Base-by-base conservation (phyloP, 2,797 vertebrate genomes). In the Gymnopithys bicolor region DNA sequence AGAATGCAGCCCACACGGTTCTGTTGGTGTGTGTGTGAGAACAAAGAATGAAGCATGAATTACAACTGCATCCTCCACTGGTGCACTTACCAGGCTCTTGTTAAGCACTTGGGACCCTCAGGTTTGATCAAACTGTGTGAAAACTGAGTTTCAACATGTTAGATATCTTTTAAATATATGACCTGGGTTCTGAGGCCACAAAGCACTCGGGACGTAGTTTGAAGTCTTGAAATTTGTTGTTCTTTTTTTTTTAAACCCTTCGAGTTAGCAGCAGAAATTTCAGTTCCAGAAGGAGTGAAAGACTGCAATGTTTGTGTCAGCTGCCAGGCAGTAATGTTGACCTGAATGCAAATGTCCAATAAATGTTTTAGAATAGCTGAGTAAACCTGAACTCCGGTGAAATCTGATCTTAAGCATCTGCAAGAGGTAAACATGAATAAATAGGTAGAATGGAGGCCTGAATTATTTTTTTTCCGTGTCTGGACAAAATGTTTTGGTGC, bases 341-440 rank as follows among this genome's bases (percentile, higher is more conserved):
- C 30, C 19, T 39, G 84, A 96, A 84, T 88, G 91, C 64, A 94
- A 4, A 75, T 56, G 52, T 52, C 89, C 56, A 48, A 49, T 51
- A 17, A 17, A 8, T 84, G 59, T 78, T 92, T 96, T 91, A 41
- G 92, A 92, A 58, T 9, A 49, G 16, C 46, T 22, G 14, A 8
- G 7, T 70, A 13, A 58, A 17, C 35, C 43, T 69, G 37, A 55
- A 35, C 0, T 0, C 25, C 30, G 58, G 5, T 70, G 63, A n/a
- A 56, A 70, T 69, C 24, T 49, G 32, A 37, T 46, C 13, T 63
- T 22, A 48, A 81, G 16, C 14, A 7, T 41, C 8, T 58, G n/a
- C 13, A 27, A 55, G 66, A 73, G 32, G 27, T 70, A 13, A 52
- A 33, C 11, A 5, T 41, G 51, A 45, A 21, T 17, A 46, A 39